Conservation (phyloP, 2,888 invertebrate species). For the Melitaea athalia region DNA sequence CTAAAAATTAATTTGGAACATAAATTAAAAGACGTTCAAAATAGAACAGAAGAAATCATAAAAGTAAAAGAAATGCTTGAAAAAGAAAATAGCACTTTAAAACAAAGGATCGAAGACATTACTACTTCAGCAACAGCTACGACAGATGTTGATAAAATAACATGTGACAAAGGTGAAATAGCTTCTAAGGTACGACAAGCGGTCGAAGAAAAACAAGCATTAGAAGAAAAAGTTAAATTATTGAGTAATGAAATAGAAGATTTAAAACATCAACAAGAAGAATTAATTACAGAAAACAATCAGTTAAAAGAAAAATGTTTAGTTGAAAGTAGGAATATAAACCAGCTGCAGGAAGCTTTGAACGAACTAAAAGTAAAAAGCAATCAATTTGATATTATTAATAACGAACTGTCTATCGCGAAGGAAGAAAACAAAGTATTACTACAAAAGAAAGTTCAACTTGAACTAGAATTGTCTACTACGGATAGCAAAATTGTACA, state of each 20-base stretch:
- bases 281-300: slow-evolving; percentile 48
- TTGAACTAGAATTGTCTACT: slow-evolving; percentile 58
- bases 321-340: slow-evolving; percentile 42
- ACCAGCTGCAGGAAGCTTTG: slow-evolving; percentile 47
- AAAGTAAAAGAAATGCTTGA: slow-evolving; percentile 53
- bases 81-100: slow-evolving; percentile 50
- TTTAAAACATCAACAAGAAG: slow-evolving; percentile 45
- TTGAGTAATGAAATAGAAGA: slow-evolving; percentile 46
- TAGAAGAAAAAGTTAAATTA: slow-evolving; percentile 46
- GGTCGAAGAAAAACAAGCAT: slow-evolving; percentile 50
- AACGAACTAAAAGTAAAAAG: slow-evolving; percentile 53
- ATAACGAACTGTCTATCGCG: slow-evolving; percentile 50
- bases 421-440: slow-evolving; percentile 59
- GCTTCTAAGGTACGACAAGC: slow-evolving; percentile 45
- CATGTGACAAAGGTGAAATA: slow-evolving; percentile 47
- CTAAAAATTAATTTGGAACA: slow-evolving; percentile 57
- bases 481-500: slow-evolving; percentile 61
- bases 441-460: slow-evolving; percentile 50
- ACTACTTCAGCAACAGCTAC: slow-evolving; percentile 41
- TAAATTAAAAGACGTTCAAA: slow-evolving; percentile 59
- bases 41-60: slow-evolving; percentile 49
- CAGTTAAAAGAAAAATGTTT: slow-evolving; percentile 46
- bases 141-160: slow-evolving; percentile 43
- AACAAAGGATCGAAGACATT: slow-evolving; percentile 47
- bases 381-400: slow-evolving; percentile 50